Evolutionary conservation across 2,888 invertebrate genomes (phyloP).

Genomic region (Hirtodrosophila histrioides): DNA sequence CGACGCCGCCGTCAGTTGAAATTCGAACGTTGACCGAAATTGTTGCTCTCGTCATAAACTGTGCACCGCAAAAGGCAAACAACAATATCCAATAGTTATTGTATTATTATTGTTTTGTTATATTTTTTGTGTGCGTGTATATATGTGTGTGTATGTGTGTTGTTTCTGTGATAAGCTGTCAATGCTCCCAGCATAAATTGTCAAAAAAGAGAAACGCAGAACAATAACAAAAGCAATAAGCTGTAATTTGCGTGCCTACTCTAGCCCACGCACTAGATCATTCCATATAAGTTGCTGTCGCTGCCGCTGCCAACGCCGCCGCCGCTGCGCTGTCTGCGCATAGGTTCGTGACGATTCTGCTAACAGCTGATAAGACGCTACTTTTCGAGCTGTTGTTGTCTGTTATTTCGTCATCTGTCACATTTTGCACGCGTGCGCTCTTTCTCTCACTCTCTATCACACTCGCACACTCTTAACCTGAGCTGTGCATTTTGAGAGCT

Average conservation of each 20-base stretch:
- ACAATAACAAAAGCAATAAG: constrained; percentile 16
- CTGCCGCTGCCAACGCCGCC: constrained; percentile 15
- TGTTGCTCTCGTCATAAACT: constrained; percentile 53
- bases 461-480: constrained; percentile 8
- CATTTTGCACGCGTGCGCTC: constrained; percentile 38
- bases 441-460: neutral
- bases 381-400: constrained; percentile 5
- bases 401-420: constrained; percentile 17
- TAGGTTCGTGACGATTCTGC: constrained; percentile 45
- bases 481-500: constrained; percentile 45
- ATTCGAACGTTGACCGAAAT: constrained; percentile 78
- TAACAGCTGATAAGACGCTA: constrained; percentile 44
- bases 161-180: constrained; percentile 39
- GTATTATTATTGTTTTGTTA: constrained; percentile 19
- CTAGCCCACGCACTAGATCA: constrained; percentile 40
- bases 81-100: constrained; percentile 21
- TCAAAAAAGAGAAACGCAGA: constrained; percentile 23
- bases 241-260: constrained; percentile 2
- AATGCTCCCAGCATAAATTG: constrained; percentile 28
- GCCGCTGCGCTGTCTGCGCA: constrained; percentile 30
- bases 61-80: constrained; percentile 23
- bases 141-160: constrained; percentile 4
- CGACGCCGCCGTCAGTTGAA: constrained; percentile 70
- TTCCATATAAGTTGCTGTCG: constrained; percentile 23
- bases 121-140: constrained; percentile 6